phyloP scores from a whole-genome alignment of 2,797 vertebrate genomes.

The Cetoscarus ocellatus region DNA sequence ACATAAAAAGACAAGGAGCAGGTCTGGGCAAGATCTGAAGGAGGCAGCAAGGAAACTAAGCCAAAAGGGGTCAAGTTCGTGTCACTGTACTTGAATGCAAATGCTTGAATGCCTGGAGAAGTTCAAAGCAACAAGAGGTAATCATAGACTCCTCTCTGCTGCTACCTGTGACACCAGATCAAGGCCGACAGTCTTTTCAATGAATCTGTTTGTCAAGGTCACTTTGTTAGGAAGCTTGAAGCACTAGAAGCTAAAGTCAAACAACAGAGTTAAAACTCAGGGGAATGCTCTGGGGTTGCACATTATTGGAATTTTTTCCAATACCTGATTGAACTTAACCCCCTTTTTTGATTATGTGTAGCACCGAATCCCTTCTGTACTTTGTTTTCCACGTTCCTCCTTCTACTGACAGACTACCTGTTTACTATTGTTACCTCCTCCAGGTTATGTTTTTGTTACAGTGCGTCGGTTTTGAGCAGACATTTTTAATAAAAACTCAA shows the following conservation, averaged over 20 bases:
- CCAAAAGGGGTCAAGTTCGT: constrained; percentile 23
- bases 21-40: constrained; percentile 59
- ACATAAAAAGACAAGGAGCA: constrained; percentile 31
- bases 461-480: too few relatives aligned
- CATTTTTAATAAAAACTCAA: too few relatives aligned
- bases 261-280: too few relatives aligned
- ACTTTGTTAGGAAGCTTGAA: constrained; percentile 6
- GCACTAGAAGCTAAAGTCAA: not conserved
- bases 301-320: too few relatives aligned
- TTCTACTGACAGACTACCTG: too few relatives aligned
- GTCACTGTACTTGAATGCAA: not conserved
- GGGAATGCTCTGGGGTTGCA: too few relatives aligned
- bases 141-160: not conserved
- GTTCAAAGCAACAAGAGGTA: constrained; percentile 5
- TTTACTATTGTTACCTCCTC: too few relatives aligned
- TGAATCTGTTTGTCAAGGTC: constrained; percentile 7
- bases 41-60: constrained; percentile 3
- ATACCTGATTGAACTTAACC: too few relatives aligned
- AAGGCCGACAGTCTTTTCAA: constrained; percentile 31
- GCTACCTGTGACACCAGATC: constrained; percentile 22
- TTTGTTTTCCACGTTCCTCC: too few relatives aligned
- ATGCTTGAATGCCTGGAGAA: not conserved
- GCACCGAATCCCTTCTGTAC: too few relatives aligned
- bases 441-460: too few relatives aligned
- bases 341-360: too few relatives aligned